A percentile compares a stretch with the other conserved stretches of the same genome.
phyloP scores from a whole-genome alignment of 2,797 vertebrate species.

The Phrynocephalus guinanensis region DNA sequence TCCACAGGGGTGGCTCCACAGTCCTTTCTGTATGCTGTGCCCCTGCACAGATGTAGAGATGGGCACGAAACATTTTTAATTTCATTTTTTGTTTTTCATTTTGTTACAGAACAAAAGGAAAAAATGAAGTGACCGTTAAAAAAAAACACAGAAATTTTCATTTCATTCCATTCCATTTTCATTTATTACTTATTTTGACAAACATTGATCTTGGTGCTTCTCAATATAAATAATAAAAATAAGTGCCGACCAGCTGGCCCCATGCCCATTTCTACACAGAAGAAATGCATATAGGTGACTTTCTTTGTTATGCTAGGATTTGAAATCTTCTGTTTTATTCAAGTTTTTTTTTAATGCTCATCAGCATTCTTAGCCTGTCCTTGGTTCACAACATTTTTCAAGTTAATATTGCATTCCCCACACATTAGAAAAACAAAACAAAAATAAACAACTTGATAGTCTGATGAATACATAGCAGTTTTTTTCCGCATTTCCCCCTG shows the following conservation, averaged over 20 bases:
- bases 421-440: not conserved
- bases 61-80: too few relatives aligned
- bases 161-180: too few relatives aligned
- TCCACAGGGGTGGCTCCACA: too few relatives aligned
- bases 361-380: not conserved
- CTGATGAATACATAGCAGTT: not conserved
- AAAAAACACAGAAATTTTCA: too few relatives aligned
- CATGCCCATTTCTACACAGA: not conserved
- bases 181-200: too few relatives aligned
- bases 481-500: not conserved
- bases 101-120: too few relatives aligned
- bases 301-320: not conserved
- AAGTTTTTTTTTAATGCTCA: not conserved
- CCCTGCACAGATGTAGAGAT: not conserved
- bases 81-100: too few relatives aligned
- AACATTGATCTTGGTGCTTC: too few relatives aligned
- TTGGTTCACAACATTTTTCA: not conserved
- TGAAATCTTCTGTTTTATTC: not conserved
- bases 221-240: too few relatives aligned
- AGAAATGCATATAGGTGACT: not conserved
- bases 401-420: not conserved
- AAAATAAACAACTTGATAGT: not conserved
- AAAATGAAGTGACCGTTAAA: too few relatives aligned
- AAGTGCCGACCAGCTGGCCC: too few relatives aligned
- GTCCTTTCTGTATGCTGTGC: not conserved